phyloP scores from a whole-genome alignment of 2,113 vertebrate genomes.

The Ibidorhyncha struthersii region DNA sequence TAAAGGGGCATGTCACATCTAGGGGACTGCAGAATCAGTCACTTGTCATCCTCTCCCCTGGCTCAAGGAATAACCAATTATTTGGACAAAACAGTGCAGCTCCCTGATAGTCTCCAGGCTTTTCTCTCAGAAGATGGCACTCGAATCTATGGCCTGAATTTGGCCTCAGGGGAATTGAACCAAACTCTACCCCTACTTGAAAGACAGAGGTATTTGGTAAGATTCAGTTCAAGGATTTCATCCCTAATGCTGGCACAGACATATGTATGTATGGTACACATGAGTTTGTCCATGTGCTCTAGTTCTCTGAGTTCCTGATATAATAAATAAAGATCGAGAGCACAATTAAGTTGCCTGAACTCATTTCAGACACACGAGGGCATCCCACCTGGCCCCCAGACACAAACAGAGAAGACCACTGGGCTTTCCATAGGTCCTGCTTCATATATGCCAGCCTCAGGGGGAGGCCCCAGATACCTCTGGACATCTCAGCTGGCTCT shows the following conservation, averaged over 20 bases:
- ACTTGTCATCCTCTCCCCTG: background rate
- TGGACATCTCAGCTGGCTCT: background rate
- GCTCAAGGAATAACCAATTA: background rate
- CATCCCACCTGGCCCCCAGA: background rate
- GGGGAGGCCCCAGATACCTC: background rate
- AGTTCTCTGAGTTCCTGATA: background rate
- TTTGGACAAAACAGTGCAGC: background rate
- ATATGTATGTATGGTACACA: fast-evolving
- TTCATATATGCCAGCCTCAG: background rate
- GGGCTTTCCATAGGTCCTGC: background rate
- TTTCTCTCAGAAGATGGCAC: background rate
- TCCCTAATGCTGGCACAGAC: background rate
- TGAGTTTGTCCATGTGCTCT: background rate
- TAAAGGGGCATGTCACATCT: background rate
- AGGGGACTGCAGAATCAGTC: background rate
- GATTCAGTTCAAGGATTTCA: background rate
- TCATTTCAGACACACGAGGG: background rate
- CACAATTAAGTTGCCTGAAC: background rate
- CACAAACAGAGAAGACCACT: background rate
- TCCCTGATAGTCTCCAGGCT: background rate
- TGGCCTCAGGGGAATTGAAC: background rate
- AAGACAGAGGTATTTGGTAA: background rate
- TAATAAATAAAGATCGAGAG: background rate
- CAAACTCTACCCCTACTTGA: background rate
- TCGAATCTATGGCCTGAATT: background rate